Base-by-base conservation (phyloP, 2,797 vertebrate genomes). In the Falco biarmicus region DNA sequence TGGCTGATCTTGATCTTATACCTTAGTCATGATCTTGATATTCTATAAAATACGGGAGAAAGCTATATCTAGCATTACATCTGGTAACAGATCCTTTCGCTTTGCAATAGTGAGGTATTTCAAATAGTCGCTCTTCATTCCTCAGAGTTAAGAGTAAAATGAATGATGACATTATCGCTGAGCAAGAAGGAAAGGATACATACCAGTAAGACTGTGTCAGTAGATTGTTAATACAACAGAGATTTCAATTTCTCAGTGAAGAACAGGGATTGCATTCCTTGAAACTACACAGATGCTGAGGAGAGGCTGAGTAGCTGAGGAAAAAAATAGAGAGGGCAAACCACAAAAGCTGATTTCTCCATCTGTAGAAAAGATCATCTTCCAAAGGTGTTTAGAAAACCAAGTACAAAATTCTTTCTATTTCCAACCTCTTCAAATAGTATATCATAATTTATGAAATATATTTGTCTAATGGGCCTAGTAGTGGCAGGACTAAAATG, bases 141-240 rank as follows among this genome's bases (percentile, higher is more conserved):
- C 75, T 82, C 29, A 28, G 34, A 87, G 65, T 87, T 77, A 91
- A 64, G 87, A 74, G 39, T 41, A 93, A 87, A 95, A 89, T 78
- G 53, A 68, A 92, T 89, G 66, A 85, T 77, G 86, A 95, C 93
- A 90, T 81, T 96, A 90, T 91, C 1, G 20, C 94, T 95, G 93
- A 95, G 68, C 0, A 0, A 75, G 89, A 79, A 94, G 50, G 75
- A 89, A 91, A 96, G 93, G 69, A 95, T 92, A 87, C 90, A 95
- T 95, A 91, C 90, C 92, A 96, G 47, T 59, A 56, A 81, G 57
- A 43, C 37, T 87, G 53, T 87, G 88, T 89, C 93, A 95, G 90
- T 77, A 87, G 50, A 87, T 75, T 70, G 76, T 41, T 94, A 87
- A 93, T 81, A 87, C 81, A 75, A 75, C 69, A 92, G 53, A 78